Evolutionary conservation across 2,797 vertebrate species (phyloP).

Genomic region (Typhlichthys subterraneus): DNA sequence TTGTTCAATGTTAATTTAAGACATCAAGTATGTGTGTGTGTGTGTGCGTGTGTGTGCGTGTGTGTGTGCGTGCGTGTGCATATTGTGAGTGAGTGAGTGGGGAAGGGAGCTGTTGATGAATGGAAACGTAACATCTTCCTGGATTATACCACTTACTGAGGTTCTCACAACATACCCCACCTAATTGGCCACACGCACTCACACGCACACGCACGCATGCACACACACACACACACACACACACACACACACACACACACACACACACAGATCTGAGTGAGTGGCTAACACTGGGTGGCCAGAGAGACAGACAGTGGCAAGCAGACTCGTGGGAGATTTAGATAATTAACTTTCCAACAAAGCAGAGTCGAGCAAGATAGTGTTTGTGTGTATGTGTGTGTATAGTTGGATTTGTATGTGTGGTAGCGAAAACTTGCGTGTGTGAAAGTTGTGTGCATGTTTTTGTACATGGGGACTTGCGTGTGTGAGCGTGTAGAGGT

Average conservation of each 20-base stretch:
- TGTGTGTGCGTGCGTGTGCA: neutral
- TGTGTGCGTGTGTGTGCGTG: neutral
- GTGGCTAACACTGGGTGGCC: slow-evolving; percentile 16
- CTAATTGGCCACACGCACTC: slow-evolving; percentile 25
- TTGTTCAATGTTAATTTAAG: too few species aligned
- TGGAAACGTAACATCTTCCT: too few species aligned
- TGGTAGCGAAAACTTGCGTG: neutral
- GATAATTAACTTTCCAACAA: slow-evolving; percentile 65
- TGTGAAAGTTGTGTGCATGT: neutral
- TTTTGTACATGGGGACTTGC: neutral
- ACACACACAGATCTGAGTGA: slow-evolving; percentile 7
- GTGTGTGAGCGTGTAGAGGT: slow-evolving; percentile 33
- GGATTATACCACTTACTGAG: neutral
- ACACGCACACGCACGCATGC: slow-evolving; percentile 8
- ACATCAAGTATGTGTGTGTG: neutral
- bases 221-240: neutral
- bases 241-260: slow-evolving; percentile 13
- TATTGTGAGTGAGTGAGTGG: slow-evolving; percentile 7
- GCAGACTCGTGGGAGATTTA: slow-evolving; percentile 34
- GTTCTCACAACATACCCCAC: neutral
- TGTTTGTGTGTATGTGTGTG: slow-evolving; percentile 12
- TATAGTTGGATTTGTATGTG: slow-evolving; percentile 6
- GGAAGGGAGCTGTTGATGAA: too few species aligned
- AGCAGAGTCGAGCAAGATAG: slow-evolving; percentile 13
- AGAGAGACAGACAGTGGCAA: slow-evolving; percentile 19